Percentiles rank a stretch among this genome's conserved stretches.
Conservation (phyloP, 2,888 invertebrate genomes). For the Drosophila ustulata region DNA sequence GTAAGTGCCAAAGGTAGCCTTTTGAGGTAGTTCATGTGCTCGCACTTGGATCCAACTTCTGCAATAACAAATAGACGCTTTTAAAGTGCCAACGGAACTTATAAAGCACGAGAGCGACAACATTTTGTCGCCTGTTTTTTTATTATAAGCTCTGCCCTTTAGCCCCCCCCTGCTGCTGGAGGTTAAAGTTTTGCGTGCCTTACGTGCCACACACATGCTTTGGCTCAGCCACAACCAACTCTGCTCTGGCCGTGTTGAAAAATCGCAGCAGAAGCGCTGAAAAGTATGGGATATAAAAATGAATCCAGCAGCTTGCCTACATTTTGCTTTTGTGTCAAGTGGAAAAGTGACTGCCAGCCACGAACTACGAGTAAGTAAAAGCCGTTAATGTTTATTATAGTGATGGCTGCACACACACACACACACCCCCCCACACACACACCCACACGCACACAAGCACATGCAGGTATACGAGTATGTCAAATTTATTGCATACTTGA, state of each 20-base stretch:
- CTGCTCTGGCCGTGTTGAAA: conserved; percentile 26
- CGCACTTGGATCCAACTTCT: conserved; percentile 28
- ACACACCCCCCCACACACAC: conserved; percentile 17
- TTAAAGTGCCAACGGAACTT: conserved; percentile 61
- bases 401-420: conserved; percentile 46
- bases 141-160: conserved; percentile 35
- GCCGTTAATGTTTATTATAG: conserved; percentile 77
- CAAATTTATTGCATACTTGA: conserved; percentile 77
- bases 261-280: conserved; percentile 55
- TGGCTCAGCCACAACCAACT: neutral
- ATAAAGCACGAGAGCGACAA: conserved; percentile 45
- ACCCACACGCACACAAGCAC: conserved; percentile 15
- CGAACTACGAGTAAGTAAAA: conserved; percentile 66
- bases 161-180: conserved; percentile 19
- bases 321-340: conserved; percentile 65
- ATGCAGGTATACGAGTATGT: conserved; percentile 28
- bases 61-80: conserved; percentile 61
- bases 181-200: conserved; percentile 52
- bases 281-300: conserved; percentile 55
- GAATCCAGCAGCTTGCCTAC: conserved; percentile 49
- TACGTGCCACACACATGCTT: conserved; percentile 43
- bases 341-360: conserved; percentile 62
- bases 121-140: conserved; percentile 69
- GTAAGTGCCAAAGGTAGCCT: conserved; percentile 38
- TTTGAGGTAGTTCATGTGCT: conserved; percentile 8